Evolutionary conservation across 2,113 vertebrate species (phyloP).

Genomic region (Zosterops hypoxanthus): DNA sequence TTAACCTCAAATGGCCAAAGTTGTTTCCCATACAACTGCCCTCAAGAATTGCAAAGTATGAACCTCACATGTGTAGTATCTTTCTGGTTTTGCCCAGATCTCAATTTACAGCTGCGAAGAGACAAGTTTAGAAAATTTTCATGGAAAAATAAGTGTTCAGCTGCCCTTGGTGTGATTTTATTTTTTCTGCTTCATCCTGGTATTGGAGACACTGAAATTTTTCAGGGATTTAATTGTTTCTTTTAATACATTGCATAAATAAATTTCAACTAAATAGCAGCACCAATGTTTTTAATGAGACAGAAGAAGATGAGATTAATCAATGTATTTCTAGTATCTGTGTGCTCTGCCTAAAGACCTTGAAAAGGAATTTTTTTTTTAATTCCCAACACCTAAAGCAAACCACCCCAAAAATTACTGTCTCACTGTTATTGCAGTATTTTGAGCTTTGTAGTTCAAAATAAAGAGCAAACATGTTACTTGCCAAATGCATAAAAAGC

Average conservation of each 20-base stretch:
- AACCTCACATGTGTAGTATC: neutral
- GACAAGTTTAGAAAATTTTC: neutral
- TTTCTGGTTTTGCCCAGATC: neutral
- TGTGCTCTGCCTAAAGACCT: neutral
- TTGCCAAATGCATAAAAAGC: conserved; percentile 8
- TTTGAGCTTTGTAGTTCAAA: neutral
- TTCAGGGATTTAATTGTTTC: neutral
- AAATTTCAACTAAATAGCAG: neutral
- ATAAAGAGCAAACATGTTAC: neutral
- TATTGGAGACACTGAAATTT: neutral
- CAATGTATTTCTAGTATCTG: neutral
- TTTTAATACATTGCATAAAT: neutral
- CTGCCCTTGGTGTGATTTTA: neutral
- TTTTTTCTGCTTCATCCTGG: neutral
- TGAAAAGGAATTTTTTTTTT: neutral
- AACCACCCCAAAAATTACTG: neutral
- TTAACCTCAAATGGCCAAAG: neutral
- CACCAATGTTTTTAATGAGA: neutral
- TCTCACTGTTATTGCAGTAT: neutral
- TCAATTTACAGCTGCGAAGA: neutral
- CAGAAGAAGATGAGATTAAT: neutral
- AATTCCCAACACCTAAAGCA: neutral
- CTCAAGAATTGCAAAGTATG: neutral
- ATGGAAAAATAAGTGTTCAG: neutral
- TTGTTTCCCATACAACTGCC: neutral